A percentile compares a stretch with the other conserved stretches of the same genome.
These are phyloP conservation scores for Excalfactoria chinensis DNA, from an alignment of 2,113 vertebrate genomes.

Conservation along the genomic window DNA sequence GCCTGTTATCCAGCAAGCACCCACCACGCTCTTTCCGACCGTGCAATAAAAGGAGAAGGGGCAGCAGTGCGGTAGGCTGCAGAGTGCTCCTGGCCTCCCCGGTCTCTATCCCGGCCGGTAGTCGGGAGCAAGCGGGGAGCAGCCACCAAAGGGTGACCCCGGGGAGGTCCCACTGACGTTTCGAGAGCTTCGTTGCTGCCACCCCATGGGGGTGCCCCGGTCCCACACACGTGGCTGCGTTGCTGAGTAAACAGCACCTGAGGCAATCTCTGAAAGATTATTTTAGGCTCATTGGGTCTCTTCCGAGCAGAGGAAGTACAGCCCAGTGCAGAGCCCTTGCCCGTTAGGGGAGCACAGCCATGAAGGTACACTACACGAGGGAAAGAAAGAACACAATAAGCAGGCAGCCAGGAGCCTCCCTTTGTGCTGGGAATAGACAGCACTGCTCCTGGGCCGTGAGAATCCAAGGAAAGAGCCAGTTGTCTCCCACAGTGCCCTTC, in stretches of 20 bases:
- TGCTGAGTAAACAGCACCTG: not conserved
- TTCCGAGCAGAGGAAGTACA: not conserved
- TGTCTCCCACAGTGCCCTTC: not conserved
- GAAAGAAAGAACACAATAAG: not conserved
- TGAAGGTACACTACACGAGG: not conserved
- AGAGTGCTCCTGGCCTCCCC: fast-evolving
- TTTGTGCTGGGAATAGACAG: not conserved
- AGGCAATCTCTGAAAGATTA: not conserved
- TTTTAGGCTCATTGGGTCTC: not conserved
- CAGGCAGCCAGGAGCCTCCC: not conserved
- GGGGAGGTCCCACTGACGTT: not conserved
- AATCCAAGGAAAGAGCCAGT: not conserved
- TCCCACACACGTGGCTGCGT: not conserved
- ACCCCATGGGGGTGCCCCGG: fast-evolving
- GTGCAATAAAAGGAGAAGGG: fast-evolving
- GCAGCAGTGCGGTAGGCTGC: not conserved
- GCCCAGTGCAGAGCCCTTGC: not conserved
- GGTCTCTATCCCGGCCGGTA: fast-evolving
- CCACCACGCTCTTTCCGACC: not conserved
- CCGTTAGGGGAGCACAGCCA: not conserved
- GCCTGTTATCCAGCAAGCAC: not conserved
- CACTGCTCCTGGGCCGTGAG: not conserved
- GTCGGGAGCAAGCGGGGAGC: not conserved
- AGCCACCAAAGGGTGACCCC: not conserved
- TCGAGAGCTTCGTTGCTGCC: not conserved